A percentile compares a stretch with the other conserved stretches of the same genome.
These are phyloP conservation scores for Thecocarcelia acutangulata DNA, from an alignment of 2,888 invertebrate genomes.

Conservation along the genomic window DNA sequence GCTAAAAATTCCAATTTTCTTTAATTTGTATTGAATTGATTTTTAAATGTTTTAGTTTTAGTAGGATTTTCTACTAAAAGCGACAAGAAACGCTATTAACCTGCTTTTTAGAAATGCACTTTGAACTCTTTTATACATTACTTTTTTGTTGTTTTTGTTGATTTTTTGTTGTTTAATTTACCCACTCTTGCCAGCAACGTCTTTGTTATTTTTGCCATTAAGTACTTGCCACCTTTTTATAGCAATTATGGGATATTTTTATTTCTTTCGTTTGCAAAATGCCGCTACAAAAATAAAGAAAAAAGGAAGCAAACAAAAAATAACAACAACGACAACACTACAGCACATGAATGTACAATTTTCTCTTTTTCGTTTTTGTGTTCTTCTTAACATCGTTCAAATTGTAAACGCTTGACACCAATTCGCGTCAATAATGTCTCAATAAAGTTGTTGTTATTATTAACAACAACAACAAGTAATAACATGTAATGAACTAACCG, in stretches of 20 bases:
- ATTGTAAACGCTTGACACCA: conserved; percentile 66
- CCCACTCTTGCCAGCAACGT: background rate
- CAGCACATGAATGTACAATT: background rate
- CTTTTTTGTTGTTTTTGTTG: conserved; percentile 14
- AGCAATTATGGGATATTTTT: conserved; percentile 44
- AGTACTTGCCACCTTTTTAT: conserved; percentile 63
- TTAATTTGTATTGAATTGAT: no score
- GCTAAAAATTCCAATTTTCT: no score
- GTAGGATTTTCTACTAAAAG: background rate
- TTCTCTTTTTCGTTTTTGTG: conserved; percentile 8
- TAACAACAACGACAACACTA: background rate
- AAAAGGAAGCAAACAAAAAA: conserved; percentile 22
- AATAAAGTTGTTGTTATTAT: conserved; percentile 73
- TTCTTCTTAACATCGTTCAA: conserved; percentile 38
- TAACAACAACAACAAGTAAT: conserved; percentile 54
- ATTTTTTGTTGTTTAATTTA: conserved; percentile 24
- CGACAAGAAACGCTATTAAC: conserved; percentile 73
- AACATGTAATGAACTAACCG: conserved; percentile 54
- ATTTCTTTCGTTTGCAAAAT: conserved; percentile 35
- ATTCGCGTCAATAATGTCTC: conserved; percentile 76
- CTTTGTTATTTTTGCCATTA: conserved; percentile 45
- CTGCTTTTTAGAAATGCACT: conserved; percentile 74
- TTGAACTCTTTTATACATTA: conserved; percentile 66
- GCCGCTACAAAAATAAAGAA: conserved; percentile 25
- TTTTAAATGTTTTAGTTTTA: no score